These are phyloP conservation scores for Thyatira batis DNA, from an alignment of 2,888 invertebrate genomes.

Conservation along the genomic window DNA sequence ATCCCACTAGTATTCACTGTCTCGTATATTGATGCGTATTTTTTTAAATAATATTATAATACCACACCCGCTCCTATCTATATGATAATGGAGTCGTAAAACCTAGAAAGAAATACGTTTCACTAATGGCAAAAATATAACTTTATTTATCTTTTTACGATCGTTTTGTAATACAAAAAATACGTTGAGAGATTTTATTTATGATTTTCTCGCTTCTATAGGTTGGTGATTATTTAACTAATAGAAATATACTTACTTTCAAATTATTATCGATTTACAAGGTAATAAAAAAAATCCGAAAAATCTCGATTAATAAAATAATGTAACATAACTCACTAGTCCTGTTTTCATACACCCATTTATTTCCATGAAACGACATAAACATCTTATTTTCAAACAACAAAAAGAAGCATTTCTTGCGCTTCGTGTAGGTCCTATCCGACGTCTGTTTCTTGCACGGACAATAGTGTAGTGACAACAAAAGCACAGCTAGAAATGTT, in stretches of 20 bases:
- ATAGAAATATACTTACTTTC: background rate
- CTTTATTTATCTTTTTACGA: constrained; percentile 52
- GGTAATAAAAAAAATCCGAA: background rate
- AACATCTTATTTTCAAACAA: background rate
- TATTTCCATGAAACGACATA: background rate
- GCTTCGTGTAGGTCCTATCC: constrained; percentile 39
- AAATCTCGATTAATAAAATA: too few species aligned
- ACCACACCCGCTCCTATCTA: constrained; percentile 29
- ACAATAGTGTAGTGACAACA: constrained; percentile 64
- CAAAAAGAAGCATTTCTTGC: background rate
- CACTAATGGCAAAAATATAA: constrained; percentile 53
- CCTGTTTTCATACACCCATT: too few species aligned
- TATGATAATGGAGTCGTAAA: constrained; percentile 55
- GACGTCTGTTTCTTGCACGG: constrained; percentile 36
- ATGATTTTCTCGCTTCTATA: background rate
- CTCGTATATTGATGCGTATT: constrained; percentile 13
- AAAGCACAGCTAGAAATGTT: constrained; percentile 67
- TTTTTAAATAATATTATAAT: constrained; percentile 14
- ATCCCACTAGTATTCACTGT: too few species aligned
- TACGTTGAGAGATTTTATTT: constrained; percentile 30
- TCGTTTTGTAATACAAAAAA: constrained; percentile 51
- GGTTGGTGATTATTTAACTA: background rate
- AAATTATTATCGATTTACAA: too few species aligned
- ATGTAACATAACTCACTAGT: too few species aligned
- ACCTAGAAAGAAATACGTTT: constrained; percentile 34